phyloP scores from a whole-genome alignment of 1,140 invertebrate genomes.

The Trinorchestia longiramus region DNA sequence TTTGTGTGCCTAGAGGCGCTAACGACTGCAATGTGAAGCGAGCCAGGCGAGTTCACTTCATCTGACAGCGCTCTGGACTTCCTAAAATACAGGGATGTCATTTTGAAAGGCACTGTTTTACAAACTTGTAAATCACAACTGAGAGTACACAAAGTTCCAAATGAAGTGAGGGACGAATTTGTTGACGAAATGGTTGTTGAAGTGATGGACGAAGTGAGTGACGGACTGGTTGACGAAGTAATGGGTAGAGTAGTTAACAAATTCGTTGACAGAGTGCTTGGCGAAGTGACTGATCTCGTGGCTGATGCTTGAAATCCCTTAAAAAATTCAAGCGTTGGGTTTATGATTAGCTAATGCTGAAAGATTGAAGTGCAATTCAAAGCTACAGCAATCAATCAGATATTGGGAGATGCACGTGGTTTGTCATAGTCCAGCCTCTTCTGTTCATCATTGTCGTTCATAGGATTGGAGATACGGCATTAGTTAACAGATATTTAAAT shows the following conservation, averaged over 20 bases:
- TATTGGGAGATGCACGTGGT: too few relatives aligned
- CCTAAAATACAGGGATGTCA: not conserved
- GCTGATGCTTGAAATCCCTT: too few relatives aligned
- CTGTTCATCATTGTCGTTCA: too few relatives aligned
- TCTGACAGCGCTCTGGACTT: not conserved
- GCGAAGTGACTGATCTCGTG: not conserved
- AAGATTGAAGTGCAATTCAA: too few relatives aligned
- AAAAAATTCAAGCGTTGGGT: not conserved
- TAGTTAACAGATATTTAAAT: too few relatives aligned
- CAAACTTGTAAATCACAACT: not conserved
- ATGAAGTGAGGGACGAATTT: not conserved
- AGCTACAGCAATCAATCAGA: too few relatives aligned
- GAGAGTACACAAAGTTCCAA: too few relatives aligned
- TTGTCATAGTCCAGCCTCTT: too few relatives aligned
- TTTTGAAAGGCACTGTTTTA: not conserved
- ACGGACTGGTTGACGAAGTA: not conserved
- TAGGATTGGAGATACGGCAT: too few relatives aligned
- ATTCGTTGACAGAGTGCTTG: not conserved
- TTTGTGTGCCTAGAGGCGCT: constrained; percentile 20
- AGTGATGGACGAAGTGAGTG: not conserved
- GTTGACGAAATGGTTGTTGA: not conserved
- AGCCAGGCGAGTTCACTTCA: not conserved
- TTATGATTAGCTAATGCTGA: not conserved
- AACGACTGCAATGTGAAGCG: constrained; percentile 17
- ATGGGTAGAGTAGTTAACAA: not conserved